Conservation (phyloP, 2,888 invertebrate genomes). For the Schizaphis graminum region DNA sequence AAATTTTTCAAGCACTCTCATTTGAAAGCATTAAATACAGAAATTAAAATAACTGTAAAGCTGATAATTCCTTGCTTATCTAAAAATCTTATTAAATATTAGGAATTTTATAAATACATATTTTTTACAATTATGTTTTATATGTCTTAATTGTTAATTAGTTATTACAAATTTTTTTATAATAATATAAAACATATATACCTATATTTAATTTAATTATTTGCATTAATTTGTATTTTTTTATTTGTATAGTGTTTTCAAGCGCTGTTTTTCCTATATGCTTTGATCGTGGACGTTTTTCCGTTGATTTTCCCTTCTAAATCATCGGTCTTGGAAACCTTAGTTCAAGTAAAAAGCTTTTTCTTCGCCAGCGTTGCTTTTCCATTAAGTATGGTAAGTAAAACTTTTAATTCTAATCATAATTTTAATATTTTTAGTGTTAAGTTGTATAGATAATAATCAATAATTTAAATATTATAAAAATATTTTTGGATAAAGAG, state of each 20-base stretch:
- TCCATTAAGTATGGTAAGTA: slow-evolving; percentile 79
- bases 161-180: neutral
- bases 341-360: slow-evolving; percentile 76
- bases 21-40: neutral
- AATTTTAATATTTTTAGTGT: slow-evolving; percentile 28
- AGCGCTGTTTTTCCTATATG: slow-evolving; percentile 83
- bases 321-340: slow-evolving; percentile 77
- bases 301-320: slow-evolving; percentile 78
- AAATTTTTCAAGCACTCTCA: neutral
- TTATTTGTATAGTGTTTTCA: slow-evolving; percentile 80
- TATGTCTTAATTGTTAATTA: neutral
- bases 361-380: slow-evolving; percentile 81
- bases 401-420: neutral
- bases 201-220: neutral
- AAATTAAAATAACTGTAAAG: neutral
- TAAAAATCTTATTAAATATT: neutral
- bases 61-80: neutral
- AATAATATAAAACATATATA: neutral
- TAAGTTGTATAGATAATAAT: neutral
- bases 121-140: neutral
- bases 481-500: neutral
- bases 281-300: slow-evolving; percentile 81
- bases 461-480: neutral
- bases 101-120: neutral
- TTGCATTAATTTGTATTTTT: slow-evolving; percentile 38